These are phyloP conservation scores for Erpetoichthys calabaricus DNA, from an alignment of 2,797 vertebrate genomes.

Conservation along the genomic window DNA sequence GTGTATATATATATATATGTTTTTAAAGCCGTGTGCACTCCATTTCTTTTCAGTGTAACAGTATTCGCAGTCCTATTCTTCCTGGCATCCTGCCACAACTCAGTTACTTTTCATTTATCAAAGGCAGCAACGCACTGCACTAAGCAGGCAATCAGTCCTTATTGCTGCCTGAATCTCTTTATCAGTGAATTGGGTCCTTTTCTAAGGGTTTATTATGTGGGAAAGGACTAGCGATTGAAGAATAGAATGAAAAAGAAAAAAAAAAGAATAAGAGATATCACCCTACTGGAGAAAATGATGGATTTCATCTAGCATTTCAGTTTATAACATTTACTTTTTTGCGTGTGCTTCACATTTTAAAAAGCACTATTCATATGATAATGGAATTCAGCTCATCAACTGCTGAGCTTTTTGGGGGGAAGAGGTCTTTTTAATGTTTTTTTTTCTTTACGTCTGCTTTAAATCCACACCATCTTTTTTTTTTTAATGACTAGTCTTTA, in stretches of 20 bases:
- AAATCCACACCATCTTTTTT: too few relatives aligned
- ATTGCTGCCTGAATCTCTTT: conserved; percentile 51
- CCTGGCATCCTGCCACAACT: conserved; percentile 47
- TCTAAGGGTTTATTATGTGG: conserved; percentile 41
- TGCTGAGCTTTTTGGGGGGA: too few relatives aligned
- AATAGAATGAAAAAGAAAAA: conserved; percentile 7
- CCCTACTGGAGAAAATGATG: conserved; percentile 11
- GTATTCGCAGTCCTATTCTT: conserved; percentile 40
- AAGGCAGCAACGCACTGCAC: conserved; percentile 30
- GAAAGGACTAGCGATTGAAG: conserved; percentile 31
- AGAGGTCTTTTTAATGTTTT: too few relatives aligned
- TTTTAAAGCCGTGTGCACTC: conserved; percentile 14
- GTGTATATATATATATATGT: too few relatives aligned
- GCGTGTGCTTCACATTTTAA: too few relatives aligned
- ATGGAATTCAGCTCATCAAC: too few relatives aligned
- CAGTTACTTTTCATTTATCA: conserved; percentile 66
- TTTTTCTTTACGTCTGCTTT: too few relatives aligned
- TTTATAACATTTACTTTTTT: too few relatives aligned
- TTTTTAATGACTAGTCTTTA: too few relatives aligned
- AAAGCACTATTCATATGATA: too few relatives aligned
- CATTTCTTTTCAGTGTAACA: conserved; percentile 35
- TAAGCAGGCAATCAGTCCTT: conserved; percentile 41
- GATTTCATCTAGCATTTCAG: too few relatives aligned
- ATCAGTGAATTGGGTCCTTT: conserved; percentile 38
- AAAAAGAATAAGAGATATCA: conserved; percentile 4